Conservation (phyloP, 2,113 vertebrate genomes). For the Corythornis cristatus region DNA sequence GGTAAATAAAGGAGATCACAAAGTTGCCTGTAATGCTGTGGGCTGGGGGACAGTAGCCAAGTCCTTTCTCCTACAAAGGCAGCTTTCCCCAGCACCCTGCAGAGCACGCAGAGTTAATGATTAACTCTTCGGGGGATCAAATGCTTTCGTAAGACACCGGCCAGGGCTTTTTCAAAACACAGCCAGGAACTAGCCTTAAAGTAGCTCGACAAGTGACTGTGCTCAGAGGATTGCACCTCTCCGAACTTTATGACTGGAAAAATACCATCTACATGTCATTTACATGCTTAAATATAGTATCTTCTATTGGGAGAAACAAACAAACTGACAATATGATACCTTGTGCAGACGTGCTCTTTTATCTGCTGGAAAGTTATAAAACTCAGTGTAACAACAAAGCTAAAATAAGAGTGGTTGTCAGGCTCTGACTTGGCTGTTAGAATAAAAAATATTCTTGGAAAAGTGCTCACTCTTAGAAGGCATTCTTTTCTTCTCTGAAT, state of each 20-base stretch:
- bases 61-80: background rate
- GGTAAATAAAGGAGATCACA: background rate
- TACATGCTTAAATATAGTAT: constrained; percentile 81
- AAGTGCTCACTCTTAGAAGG: constrained; percentile 5
- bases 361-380: constrained; percentile 66
- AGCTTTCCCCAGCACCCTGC: background rate
- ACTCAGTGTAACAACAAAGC: constrained; percentile 47
- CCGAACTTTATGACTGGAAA: constrained; percentile 74
- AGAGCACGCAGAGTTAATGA: constrained; percentile 58
- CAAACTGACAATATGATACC: constrained; percentile 65
- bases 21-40: background rate
- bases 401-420: constrained; percentile 66
- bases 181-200: background rate
- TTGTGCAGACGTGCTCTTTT: constrained; percentile 39
- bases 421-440: constrained; percentile 44
- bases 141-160: background rate
- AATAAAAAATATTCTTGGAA: constrained; percentile 31
- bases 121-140: background rate
- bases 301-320: constrained; percentile 71
- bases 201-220: constrained; percentile 20
- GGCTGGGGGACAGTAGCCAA: constrained; percentile 3
- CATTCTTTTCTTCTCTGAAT: background rate
- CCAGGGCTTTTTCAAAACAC: background rate
- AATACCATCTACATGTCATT: constrained; percentile 80
- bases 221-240: constrained; percentile 61